These are phyloP conservation scores for Cremastinae sp. DNA, from an alignment of 2,888 invertebrate genomes.

Conservation along the genomic window DNA sequence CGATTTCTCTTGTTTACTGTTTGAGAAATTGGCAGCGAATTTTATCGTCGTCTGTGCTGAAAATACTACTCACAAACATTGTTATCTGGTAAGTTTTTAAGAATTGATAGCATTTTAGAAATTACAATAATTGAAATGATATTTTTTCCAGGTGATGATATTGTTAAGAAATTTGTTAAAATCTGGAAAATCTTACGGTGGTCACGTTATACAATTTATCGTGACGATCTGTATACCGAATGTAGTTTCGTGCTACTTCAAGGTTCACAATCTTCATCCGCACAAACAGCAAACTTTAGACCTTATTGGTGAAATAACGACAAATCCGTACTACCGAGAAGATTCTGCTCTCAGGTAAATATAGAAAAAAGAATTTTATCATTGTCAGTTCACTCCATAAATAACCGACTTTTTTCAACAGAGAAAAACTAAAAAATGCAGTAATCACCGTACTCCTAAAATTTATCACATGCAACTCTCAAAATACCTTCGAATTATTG, in stretches of 20 bases:
- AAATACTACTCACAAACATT: conserved; percentile 73
- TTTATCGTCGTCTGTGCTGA: conserved; percentile 71
- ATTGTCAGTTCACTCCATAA: no score
- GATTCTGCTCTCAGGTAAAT: conserved; percentile 67
- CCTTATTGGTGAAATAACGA: conserved; percentile 68
- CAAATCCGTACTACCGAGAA: conserved; percentile 70
- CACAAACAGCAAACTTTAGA: conserved; percentile 73
- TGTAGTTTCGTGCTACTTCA: conserved; percentile 73
- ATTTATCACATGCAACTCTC: conserved; percentile 66
- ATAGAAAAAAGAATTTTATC: neutral
- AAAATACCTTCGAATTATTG: conserved; percentile 71
- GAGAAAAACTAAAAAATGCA: conserved; percentile 68
- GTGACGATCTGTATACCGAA: conserved; percentile 68
- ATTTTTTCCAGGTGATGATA: conserved; percentile 70
- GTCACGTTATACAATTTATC: conserved; percentile 68
- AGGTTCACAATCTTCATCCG: conserved; percentile 75
- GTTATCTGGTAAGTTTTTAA: conserved; percentile 71
- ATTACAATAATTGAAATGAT: neutral
- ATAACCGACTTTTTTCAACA: no score
- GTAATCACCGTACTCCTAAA: conserved; percentile 66
- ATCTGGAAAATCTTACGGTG: conserved; percentile 66
- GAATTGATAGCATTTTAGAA: conserved; percentile 10
- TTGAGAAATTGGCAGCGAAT: conserved; percentile 70
- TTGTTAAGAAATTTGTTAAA: conserved; percentile 71
- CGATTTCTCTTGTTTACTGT: conserved; percentile 68